A percentile compares a stretch with the other conserved stretches of the same genome.
Conservation (phyloP, 2,113 vertebrate species). For the Ophiodon elongatus region DNA sequence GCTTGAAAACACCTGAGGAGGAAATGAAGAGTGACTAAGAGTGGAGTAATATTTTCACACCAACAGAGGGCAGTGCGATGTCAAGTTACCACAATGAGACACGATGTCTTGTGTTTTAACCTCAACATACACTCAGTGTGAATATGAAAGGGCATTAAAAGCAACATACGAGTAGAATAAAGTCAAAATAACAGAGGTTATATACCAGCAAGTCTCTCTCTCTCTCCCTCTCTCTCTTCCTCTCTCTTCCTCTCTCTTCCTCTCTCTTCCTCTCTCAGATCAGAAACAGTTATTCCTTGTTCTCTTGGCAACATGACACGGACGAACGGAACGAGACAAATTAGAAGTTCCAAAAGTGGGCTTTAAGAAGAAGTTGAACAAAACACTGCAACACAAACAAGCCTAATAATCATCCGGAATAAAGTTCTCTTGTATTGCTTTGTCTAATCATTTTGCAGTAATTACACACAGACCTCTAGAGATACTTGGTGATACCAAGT, state of each 20-base stretch:
- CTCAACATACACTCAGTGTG: not conserved
- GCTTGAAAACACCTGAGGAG: constrained; percentile 93
- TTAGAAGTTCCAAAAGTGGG: constrained; percentile 7
- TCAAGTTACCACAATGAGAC: not conserved
- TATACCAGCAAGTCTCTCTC: not conserved
- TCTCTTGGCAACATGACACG: constrained; percentile 46
- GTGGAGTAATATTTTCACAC: constrained; percentile 3
- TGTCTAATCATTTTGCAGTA: not conserved
- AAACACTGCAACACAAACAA: constrained; percentile 1
- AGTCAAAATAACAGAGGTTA: not conserved
- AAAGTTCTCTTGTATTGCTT: not conserved
- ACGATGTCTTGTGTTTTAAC: not conserved
- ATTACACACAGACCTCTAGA: not conserved
- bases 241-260: too few relatives aligned
- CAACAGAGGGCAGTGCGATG: constrained; percentile 65
- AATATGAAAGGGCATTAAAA: not conserved
- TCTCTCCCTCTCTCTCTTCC: too few relatives aligned
- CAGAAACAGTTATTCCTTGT: constrained; percentile 33
- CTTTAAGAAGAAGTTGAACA: constrained; percentile 30
- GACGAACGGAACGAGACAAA: constrained; percentile 14
- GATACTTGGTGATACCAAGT: constrained; percentile 15
- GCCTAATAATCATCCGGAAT: not conserved
- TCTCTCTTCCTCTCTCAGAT: too few relatives aligned
- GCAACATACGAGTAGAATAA: not conserved
- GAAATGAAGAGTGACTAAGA: not conserved